Percentiles rank a stretch among this genome's conserved stretches.
Conservation (phyloP, 2,797 vertebrate species). For the Eleutherodactylus coqui region DNA sequence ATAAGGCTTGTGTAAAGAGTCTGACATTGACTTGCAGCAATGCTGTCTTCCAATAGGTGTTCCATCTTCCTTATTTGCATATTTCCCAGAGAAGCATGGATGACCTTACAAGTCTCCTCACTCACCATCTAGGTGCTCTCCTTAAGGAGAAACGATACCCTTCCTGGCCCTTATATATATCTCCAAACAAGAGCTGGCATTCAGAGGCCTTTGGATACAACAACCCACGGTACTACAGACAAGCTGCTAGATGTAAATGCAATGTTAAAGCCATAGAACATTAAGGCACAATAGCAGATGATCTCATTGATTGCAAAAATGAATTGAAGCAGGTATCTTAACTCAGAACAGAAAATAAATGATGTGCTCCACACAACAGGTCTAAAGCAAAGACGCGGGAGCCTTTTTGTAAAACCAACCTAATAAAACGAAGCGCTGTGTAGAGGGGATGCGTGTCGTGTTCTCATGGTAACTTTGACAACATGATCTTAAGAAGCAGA, state of each 20-base stretch:
- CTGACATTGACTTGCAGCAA: no score
- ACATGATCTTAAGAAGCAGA: constrained; percentile 7
- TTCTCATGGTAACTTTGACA: constrained; percentile 30
- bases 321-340: neutral
- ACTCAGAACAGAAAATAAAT: constrained; percentile 19
- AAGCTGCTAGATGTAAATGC: neutral
- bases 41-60: no score
- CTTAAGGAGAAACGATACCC: no score
- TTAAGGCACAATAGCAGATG: neutral
- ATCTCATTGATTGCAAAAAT: neutral
- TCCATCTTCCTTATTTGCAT: no score
- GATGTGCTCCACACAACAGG: neutral
- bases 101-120: no score
- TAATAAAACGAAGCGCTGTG: constrained; percentile 17
- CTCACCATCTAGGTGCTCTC: no score
- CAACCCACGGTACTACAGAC: neutral
- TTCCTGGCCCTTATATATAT: neutral
- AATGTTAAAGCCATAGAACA: neutral
- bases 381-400: constrained; percentile 12
- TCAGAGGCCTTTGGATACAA: no score
- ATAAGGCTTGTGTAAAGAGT: no score
- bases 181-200: neutral
- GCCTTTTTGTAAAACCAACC: constrained; percentile 5
- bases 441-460: neutral
- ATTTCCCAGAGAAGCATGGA: no score